phyloP scores from a whole-genome alignment of 2,797 vertebrate genomes.

The Mus spretus region DNA sequence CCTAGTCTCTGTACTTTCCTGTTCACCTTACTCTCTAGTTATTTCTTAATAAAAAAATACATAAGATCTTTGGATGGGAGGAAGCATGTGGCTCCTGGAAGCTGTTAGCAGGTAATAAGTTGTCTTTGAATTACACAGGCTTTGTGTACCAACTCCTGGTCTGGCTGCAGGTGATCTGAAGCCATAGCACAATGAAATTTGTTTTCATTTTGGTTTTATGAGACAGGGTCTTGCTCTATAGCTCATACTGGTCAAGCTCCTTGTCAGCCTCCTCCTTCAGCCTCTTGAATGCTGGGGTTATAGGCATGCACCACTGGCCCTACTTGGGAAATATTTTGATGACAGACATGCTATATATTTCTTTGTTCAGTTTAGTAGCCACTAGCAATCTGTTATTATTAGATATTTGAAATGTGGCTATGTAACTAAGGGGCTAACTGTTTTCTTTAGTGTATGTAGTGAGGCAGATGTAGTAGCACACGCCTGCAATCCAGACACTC shows the following conservation, averaged over 20 bases:
- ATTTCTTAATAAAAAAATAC: conserved; percentile 14
- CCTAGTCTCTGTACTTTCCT: conserved; percentile 10
- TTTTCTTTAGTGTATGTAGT: conserved; percentile 9
- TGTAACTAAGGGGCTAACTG: conserved; percentile 2
- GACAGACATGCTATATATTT: not conserved
- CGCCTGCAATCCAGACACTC: not conserved
- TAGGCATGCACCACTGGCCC: not conserved
- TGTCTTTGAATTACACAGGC: not conserved
- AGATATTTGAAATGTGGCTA: conserved; percentile 38
- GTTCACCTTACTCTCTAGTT: conserved; percentile 39
- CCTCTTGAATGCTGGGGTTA: not conserved
- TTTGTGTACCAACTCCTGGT: conserved; percentile 1
- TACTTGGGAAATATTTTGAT: not conserved
- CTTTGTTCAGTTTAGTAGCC: not conserved
- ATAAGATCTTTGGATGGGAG: not conserved
- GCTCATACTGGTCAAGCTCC: not conserved
- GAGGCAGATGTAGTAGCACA: not conserved
- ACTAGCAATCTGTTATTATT: not conserved
- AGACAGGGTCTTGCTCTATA: not conserved
- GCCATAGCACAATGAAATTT: not conserved
- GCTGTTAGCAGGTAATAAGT: not conserved
- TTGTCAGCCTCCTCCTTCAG: not conserved
- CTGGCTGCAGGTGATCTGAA: conserved; percentile 12
- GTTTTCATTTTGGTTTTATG: not conserved
- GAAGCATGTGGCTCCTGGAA: not conserved